Evolutionary conservation across 35 echinoderm and acorn worm genomes (phyloP).

Genomic region (Heliocidaris tuberculata): DNA sequence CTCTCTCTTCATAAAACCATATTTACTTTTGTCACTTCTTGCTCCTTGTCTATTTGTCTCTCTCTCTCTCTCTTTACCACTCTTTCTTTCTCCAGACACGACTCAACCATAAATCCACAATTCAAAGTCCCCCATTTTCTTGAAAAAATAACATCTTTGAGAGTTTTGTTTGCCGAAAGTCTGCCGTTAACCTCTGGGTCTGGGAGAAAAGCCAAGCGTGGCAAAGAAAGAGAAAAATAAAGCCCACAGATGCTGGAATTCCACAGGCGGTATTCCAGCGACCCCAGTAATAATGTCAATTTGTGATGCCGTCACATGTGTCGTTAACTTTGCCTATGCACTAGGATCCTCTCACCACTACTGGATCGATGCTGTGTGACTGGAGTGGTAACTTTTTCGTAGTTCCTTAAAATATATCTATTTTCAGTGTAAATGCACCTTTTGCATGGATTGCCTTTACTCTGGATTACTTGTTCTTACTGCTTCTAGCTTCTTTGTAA

Average conservation of each 20-base stretch:
- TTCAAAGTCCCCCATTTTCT: not conserved
- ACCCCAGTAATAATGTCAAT: slow-evolving; percentile 17
- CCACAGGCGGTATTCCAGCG: not conserved
- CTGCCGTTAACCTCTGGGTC: not conserved
- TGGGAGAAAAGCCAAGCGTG: not conserved
- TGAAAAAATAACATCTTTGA: slow-evolving; percentile 19
- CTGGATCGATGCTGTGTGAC: not conserved
- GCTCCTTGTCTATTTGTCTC: not conserved
- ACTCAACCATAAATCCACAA: not conserved
- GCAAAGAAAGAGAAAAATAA: not conserved
- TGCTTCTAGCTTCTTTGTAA: not conserved
- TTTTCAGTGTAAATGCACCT: not conserved
- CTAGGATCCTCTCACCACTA: not conserved
- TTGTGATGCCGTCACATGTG: slow-evolving; percentile 7
- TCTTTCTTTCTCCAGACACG: not conserved
- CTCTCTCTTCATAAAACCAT: not conserved
- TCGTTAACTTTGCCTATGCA: not conserved
- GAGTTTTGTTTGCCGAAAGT: slow-evolving; percentile 7
- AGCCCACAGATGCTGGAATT: slow-evolving; percentile 15
- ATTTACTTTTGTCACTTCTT: not conserved
- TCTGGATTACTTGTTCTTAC: not conserved
- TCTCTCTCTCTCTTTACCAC: not conserved
- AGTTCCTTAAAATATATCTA: not conserved
- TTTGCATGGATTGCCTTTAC: not conserved
- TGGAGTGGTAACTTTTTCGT: not conserved